phyloP scores from a whole-genome alignment of 2,888 invertebrate species.

The Craniophora ligustri region DNA sequence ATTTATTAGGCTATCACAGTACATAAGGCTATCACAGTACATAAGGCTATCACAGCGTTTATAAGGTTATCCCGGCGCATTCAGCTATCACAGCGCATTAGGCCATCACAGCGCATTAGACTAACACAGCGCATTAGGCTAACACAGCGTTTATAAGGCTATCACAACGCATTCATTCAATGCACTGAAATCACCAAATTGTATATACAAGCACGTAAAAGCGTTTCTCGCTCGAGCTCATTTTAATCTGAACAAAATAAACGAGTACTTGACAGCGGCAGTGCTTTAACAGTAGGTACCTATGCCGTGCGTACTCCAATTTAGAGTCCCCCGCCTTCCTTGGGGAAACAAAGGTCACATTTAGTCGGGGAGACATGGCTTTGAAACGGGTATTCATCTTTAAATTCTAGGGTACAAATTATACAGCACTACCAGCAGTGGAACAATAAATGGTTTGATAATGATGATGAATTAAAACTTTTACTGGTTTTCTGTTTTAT shows the following conservation, averaged over 20 bases:
- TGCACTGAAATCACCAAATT: not conserved
- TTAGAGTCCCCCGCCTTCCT: constrained; percentile 21
- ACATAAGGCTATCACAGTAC: too few relatives aligned
- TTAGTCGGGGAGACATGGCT: constrained; percentile 19
- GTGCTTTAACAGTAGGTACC: constrained; percentile 17
- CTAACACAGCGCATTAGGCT: too few relatives aligned
- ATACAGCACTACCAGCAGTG: not conserved
- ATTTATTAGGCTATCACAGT: too few relatives aligned
- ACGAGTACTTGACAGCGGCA: constrained; percentile 9
- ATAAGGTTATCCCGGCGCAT: too few relatives aligned
- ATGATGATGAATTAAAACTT: too few relatives aligned
- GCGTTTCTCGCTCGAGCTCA: constrained; percentile 6
- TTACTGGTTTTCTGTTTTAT: too few relatives aligned
- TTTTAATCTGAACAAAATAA: constrained; percentile 40
- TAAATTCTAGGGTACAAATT: not conserved
- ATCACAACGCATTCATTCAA: too few relatives aligned
- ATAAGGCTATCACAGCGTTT: too few relatives aligned
- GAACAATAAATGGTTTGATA: too few relatives aligned
- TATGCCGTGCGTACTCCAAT: constrained; percentile 27
- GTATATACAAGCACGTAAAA: not conserved
- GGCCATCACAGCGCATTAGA: too few relatives aligned
- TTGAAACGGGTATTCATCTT: not conserved
- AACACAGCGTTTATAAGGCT: too few relatives aligned
- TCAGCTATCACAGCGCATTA: too few relatives aligned
- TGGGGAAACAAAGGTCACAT: constrained; percentile 17